These are phyloP conservation scores for Apeira syringaria DNA, from an alignment of 2,888 invertebrate species.

Conservation along the genomic window DNA sequence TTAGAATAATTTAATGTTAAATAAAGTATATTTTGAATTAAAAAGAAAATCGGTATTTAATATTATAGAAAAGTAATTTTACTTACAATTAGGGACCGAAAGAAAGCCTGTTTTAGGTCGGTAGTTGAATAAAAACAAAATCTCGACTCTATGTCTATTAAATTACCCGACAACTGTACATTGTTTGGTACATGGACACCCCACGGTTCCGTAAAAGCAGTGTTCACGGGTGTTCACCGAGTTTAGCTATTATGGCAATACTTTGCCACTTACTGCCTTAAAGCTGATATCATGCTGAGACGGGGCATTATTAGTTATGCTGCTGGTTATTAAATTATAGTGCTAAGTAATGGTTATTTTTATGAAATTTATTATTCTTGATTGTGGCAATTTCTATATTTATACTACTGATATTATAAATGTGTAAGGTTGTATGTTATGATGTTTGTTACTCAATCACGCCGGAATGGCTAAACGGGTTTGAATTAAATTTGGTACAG, in stretches of 20 bases:
- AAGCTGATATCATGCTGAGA: constrained; percentile 4
- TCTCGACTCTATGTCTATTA: constrained; percentile 4
- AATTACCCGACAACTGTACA: constrained; percentile 2
- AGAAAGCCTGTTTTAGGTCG: no score
- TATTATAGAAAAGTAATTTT: no score
- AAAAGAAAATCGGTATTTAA: no score
- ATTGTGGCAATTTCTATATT: no score
- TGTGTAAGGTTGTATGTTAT: no score
- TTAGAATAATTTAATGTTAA: no score
- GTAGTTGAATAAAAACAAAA: background rate
- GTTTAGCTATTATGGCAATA: constrained; percentile 5
- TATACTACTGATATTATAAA: no score
- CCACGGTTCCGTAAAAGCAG: constrained; percentile 15
- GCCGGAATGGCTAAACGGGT: no score
- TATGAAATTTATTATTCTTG: background rate
- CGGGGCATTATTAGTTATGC: constrained; percentile 2
- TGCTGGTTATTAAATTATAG: constrained; percentile 13
- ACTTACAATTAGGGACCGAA: no score
- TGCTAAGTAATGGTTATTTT: background rate
- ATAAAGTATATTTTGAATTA: no score
- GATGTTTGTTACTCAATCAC: no score
- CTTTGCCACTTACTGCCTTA: constrained; percentile 5
- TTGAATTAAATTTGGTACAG: no score
- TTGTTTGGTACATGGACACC: constrained; percentile 3
- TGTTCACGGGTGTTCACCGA: constrained; percentile 15